These are phyloP conservation scores for Orestias chungarensis DNA, from an alignment of 2,797 vertebrate species.

Conservation along the genomic window DNA sequence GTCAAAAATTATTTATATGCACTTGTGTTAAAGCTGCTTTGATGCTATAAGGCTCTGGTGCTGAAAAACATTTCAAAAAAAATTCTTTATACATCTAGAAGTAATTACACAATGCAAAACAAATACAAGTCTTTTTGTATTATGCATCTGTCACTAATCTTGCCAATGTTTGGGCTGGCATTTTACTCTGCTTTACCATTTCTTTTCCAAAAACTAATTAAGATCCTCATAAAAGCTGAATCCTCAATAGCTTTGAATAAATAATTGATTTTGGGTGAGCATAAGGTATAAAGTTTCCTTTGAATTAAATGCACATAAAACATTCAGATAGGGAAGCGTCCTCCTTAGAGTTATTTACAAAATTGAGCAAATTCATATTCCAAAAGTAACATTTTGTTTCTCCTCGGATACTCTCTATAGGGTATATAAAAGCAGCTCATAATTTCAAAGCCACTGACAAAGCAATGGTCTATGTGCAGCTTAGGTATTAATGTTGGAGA, in stretches of 20 bases:
- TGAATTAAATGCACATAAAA: conserved; percentile 25
- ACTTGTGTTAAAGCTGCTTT: neutral
- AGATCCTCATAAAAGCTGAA: conserved; percentile 35
- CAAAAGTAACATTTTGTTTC: conserved; percentile 23
- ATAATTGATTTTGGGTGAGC: conserved; percentile 44
- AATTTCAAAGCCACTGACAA: conserved; percentile 37
- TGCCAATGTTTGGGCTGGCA: conserved; percentile 23
- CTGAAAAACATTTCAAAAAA: neutral
- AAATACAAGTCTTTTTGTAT: conserved; percentile 15
- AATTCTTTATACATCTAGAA: conserved; percentile 6
- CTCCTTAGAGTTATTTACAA: conserved; percentile 8
- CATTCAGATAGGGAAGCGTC: neutral
- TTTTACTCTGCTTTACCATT: conserved; percentile 14
- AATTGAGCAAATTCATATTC: conserved; percentile 30
- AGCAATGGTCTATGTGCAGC: conserved; percentile 45
- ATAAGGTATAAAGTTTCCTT: conserved; percentile 19
- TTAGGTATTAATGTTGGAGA: conserved; percentile 65
- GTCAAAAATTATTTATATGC: neutral
- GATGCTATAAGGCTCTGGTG: neutral
- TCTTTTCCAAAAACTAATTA: conserved; percentile 48
- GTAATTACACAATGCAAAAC: conserved; percentile 19
- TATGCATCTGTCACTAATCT: conserved; percentile 6
- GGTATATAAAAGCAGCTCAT: conserved; percentile 36
- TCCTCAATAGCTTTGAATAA: conserved; percentile 44
- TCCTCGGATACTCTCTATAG: conserved; percentile 18